Base-by-base conservation (phyloP, 2,888 invertebrate genomes). In the Thalpophila matura region DNA sequence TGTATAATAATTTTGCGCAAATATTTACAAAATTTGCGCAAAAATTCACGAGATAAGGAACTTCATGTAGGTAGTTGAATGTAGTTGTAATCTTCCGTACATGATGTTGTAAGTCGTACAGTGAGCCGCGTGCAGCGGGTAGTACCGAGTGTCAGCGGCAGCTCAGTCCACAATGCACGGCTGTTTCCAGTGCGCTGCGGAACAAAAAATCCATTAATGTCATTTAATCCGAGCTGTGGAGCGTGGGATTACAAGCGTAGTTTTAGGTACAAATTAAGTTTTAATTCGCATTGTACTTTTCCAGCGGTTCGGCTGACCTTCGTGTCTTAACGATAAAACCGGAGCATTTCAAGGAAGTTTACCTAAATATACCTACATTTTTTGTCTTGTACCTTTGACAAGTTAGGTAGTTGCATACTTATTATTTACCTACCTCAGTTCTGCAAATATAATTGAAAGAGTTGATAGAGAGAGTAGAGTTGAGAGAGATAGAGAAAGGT, bases 211-310 rank as follows among this genome's bases (percentile, higher is more conserved):
- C 79, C 80, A 89, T 87, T 90, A 90, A 86, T 86, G 86, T 87
- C 86, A 88, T 92, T 91, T 89, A 88, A 90, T 88, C 84, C 83
- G 85, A 80, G 86, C 89, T 89, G 81, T 92, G 86, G 89, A 91
- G 89, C 92, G 91, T 91, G 90, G 91, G 91, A 92, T 92, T 92
- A 89, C 86, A 81, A 85, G 78, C 81, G 80, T 77, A 86, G 83
- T 85, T 91, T 92, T 89, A 91, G 89, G 88, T 91, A 90, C 86
- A 87, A 91, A 91, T 89, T 89, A 88, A 88, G 83, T 77, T 89
- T 90, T 89, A 90, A 91, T 89, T 86, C 86, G 84, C 83, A 82
- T 82, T 83, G 89, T 92, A 91, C 89, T 89, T 93, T 93, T 91
- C 89, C 90, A 90, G 83, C 74, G 63, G 70, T 79, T 78, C 68